Base-by-base conservation (phyloP, 2,888 invertebrate genomes). In the Deilephila elpenor region DNA sequence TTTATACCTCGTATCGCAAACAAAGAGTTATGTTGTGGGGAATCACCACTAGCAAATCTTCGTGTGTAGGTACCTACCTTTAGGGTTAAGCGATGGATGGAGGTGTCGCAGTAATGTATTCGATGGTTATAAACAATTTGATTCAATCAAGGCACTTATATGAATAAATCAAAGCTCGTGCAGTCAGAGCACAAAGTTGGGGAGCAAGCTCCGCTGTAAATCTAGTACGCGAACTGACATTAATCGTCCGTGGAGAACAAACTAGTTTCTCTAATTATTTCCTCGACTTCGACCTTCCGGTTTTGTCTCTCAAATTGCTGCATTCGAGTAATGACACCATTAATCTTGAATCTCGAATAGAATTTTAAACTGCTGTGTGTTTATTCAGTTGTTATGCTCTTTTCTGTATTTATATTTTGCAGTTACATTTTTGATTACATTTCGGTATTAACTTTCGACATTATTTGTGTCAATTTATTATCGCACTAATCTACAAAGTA, bases 221-320 rank as follows among this genome's bases (percentile, higher is more conserved):
- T 86, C 86, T 85, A 83, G 84, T 87, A 83, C 83, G 85, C 81
- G 86, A 91, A 89, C 90, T 86, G 88, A 90, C 89, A 92, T 91
- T 92, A 91, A 92, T 91, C 89, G 90, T 87, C 84, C 83, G 82
- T 78, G 78, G 81, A 82, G 88, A 86, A 87, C 88, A 85, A 88
- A 88, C 91, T 90, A 90, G 88, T 90, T 91, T 86, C 89, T 88
- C 87, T 90, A 89, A 92, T 92, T 90, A 91, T 90, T 91, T 90
- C 88, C 87, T 87, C 83, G 86, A 85, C 86, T 88, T 87, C 83
- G 86, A 86, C 88, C 86, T 84, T 86, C 85, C 83, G 85, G 88
- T 88, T 89, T 89, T 88, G 89, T 88, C 86, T 88, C 83, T 80
- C 78, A 82, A 84, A 87, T 86, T 84, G 83, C 85, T 84, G 85